Percentiles rank a stretch among this genome's conserved stretches.
Evolutionary conservation across 1,140 invertebrate genomes (phyloP).

Genomic region (Sesamia nonagrioides): DNA sequence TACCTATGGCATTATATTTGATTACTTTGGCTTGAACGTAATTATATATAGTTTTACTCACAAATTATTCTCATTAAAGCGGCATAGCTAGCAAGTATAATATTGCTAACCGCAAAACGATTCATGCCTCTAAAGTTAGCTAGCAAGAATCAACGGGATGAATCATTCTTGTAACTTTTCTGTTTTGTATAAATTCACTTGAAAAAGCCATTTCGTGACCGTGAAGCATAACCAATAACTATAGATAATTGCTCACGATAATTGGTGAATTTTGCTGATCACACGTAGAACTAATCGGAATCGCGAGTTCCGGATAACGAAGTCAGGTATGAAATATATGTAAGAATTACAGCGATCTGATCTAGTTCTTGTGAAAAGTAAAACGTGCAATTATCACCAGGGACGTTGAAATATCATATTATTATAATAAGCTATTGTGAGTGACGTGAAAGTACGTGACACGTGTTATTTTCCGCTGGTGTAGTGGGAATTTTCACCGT

Average conservation of each 20-base stretch:
- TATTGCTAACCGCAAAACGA: conserved; percentile 7
- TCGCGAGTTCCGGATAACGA: conserved; percentile 71
- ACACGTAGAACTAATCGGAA: conserved; percentile 76
- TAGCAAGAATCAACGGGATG: conserved; percentile 8
- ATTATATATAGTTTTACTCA: too few species aligned
- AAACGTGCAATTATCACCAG: conserved; percentile 53
- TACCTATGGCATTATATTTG: too few species aligned
- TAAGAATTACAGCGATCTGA: conserved; percentile 61
- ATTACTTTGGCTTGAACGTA: too few species aligned
- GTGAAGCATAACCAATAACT: conserved; percentile 72
- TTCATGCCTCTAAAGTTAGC: conserved; percentile 17
- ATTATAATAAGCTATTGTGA: conserved; percentile 14
- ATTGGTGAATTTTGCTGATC: conserved; percentile 73
- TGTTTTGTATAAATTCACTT: conserved; percentile 23
- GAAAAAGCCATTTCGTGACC: conserved; percentile 63
- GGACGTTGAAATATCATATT: conserved; percentile 33
- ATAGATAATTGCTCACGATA: conserved; percentile 68
- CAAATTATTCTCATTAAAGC: background rate
- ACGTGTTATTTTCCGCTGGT: background rate
- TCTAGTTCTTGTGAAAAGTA: conserved; percentile 74
- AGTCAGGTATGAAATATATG: conserved; percentile 53
- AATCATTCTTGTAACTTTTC: background rate
- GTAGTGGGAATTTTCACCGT: background rate
- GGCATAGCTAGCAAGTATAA: conserved; percentile 1
- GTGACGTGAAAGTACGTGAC: background rate